Evolutionary conservation across 1,140 invertebrate genomes (phyloP), one percentile per base, ranked within the genome.

Genomic region (Drosophila sproati): DNA sequence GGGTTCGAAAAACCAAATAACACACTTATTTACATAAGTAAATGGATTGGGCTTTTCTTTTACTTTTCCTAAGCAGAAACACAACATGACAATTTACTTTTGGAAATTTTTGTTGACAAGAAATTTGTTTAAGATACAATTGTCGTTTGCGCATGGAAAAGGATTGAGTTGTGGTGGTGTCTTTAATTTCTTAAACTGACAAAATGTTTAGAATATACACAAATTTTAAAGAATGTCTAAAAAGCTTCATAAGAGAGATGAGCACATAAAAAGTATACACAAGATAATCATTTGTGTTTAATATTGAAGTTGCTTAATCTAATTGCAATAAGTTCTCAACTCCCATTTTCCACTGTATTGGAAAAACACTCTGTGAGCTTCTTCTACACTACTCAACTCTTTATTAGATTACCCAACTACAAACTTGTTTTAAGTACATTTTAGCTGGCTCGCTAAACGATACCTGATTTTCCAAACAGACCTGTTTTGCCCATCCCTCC

Each of bases 321-420:
- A 20, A 20, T 2, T 20, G 20, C 20, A 20, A 20, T 20, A 20
- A 20, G 20, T 20, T 20, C 20, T 20, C 20, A 20, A 1, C 1
- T 20, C 20, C 20, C 20, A 20, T n/a, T 3, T 35, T 28, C 5
- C 54, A 5, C 37, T 28, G 10, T 45, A 43, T 31, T 31, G 28
- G 3, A 28, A 28, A 8, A 31, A 41, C 20, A 41, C 8, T 28
- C 47, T 8, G 29, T 51, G 52, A 41, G 29, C 32, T 41, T 20
- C 60, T 62, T 39, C 4, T 3, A 1, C 4, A 37, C 35, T 37
- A 6, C 12, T 12, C 8, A 29, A 41, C 20, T 50, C 5, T 50
- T 48, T 39, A 55, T 5, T 32, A 35, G 63, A 64, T 71, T 71
- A 71, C 41, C 41, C 34, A 50, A 55, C 34, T 55, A 56, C 39